Percentiles rank a stretch among this genome's conserved stretches.
Evolutionary conservation across 2,113 vertebrate genomes (phyloP).

Genomic region (Elgaria multicarinata): DNA sequence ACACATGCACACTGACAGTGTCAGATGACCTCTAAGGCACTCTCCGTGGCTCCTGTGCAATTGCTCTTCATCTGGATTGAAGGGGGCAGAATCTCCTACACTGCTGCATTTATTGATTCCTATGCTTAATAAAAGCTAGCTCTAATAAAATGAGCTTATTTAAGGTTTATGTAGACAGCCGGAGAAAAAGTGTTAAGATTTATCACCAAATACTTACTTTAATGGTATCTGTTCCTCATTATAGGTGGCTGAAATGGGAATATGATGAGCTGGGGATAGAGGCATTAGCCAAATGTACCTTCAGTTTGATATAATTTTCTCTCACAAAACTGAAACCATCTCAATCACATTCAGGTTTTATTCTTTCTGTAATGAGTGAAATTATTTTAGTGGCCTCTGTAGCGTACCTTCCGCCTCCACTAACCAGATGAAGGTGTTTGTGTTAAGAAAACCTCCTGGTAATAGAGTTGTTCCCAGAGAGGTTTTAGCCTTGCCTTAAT

Average conservation of each 20-base stretch:
- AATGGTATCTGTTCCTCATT: slow-evolving; percentile 8
- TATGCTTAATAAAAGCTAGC: not conserved
- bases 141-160: not conserved
- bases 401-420: not conserved
- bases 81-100: not conserved
- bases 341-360: slow-evolving; percentile 16
- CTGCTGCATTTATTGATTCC: not conserved
- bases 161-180: not conserved
- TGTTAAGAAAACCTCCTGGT: not conserved
- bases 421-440: not conserved
- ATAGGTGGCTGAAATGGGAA: not conserved
- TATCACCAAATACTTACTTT: not conserved
- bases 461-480: slow-evolving; percentile 15
- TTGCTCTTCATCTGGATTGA: not conserved
- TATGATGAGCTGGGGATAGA: not conserved
- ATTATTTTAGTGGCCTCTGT: slow-evolving; percentile 8
- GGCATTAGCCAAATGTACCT: not conserved
- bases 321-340: slow-evolving; percentile 1
- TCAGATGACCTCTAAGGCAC: not conserved
- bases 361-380: not conserved
- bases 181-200: slow-evolving; percentile 8
- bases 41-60: not conserved
- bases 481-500: slow-evolving; percentile 8
- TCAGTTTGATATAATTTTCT: slow-evolving; percentile 12
- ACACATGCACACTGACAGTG: not conserved